Evolutionary conservation across 2,888 invertebrate species (phyloP).

Genomic region (Ptilodon capucinus): DNA sequence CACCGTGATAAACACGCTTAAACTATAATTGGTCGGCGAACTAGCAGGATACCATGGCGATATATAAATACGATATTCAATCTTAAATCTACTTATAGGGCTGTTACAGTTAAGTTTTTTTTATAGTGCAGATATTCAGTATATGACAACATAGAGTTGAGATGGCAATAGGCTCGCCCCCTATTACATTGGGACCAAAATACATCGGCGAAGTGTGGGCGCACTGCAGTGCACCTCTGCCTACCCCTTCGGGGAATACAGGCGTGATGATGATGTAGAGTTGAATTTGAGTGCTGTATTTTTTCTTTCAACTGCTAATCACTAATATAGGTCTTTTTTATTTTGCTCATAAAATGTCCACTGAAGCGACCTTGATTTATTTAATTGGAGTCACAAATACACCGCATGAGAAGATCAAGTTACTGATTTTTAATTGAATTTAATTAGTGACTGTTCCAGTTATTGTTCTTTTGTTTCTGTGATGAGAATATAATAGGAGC

Average conservation of each 20-base stretch:
- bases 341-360: neutral
- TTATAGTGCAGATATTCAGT: no score
- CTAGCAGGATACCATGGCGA: neutral
- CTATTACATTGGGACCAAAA: no score
- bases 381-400: constrained; percentile 41
- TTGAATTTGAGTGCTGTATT: no score
- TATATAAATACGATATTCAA: neutral
- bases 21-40: neutral
- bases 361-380: constrained; percentile 67
- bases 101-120: no score
- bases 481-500: constrained; percentile 33
- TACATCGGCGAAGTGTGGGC: no score
- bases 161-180: no score
- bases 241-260: no score
- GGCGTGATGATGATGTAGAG: no score
- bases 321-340: no score
- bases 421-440: constrained; percentile 51
- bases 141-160: no score
- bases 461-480: constrained; percentile 37
- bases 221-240: no score
- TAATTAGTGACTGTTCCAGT: constrained; percentile 48
- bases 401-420: constrained; percentile 30
- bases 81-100: neutral
- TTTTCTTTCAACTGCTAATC: no score
- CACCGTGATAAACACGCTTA: neutral